Evolutionary conservation across 2,888 invertebrate species (phyloP), one percentile per base, ranked within the genome.

Genomic region (Microdon myrmicae): DNA sequence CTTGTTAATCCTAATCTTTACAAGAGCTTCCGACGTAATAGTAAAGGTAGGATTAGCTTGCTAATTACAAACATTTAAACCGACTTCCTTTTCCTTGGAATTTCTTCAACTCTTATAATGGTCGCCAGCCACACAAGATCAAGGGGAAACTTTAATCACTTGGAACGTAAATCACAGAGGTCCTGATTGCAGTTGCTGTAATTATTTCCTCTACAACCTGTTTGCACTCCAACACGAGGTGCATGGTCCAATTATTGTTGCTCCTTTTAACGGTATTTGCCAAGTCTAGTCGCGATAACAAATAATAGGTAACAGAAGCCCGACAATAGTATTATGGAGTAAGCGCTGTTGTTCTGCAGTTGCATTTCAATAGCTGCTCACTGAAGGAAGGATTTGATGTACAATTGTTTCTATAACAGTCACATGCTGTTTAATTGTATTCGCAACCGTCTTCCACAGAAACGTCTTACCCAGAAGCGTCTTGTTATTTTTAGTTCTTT

Each of bases 381-480:
- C 34, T 26, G 31, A 10, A 45, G 14, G 14, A n/a, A 23, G n/a
- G n/a, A 39, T 13, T 23, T 19, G 23, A 9, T 28, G 26, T 23
- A 14, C 8, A 4, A 39, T 22, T 39, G 47, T 32, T 32, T 17
- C 28, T 32, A 14, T 22, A 47, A 39, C 20, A 31, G 47, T 47
- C 39, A 47, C 39, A 14, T 20, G 16, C 23, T 10, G 29, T 51
- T 34, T 47, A 14, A 43, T 44, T 47, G 13, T 25, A 22, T 37
- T 39, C 32, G 34, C 38, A 34, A 28, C 25, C 14, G 26, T 10
- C 14, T 17, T n/a, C n/a, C n/a, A n/a, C n/a, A n/a, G n/a, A n/a
- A n/a, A n/a, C n/a, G n/a, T n/a, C n/a, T n/a, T n/a, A 37, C 22
- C 35, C 13, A 19, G 8, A 13, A n/a, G 7, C 26, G 49, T 39